Evolutionary conservation across 2,888 invertebrate genomes (phyloP), one percentile per base, ranked within the genome.

Genomic region (Cheilosia vernalis): DNA sequence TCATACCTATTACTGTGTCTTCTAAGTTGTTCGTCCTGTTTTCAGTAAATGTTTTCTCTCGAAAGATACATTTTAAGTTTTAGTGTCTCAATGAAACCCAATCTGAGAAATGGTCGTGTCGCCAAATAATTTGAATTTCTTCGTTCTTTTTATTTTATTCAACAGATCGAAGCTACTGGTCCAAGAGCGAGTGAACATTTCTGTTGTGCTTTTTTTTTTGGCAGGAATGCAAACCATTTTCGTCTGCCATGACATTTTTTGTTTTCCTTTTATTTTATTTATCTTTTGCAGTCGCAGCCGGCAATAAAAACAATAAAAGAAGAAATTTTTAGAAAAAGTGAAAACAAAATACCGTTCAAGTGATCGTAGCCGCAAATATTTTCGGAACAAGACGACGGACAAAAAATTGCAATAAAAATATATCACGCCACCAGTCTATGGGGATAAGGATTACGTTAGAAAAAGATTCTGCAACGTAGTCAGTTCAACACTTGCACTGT

Each of bases 61-160:
- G 17, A 69, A 72, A 77, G 64, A 72, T 72, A 83, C 60, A 60
- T 66, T 77, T 64, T 30, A 30, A 30, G 30, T 9, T 30, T 30
- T 15, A 81, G 69, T 40, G 63, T 56, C 64, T 79, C 80, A 69
- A 80, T 84, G 84, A 80, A 80, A 84, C 55, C 47, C 44, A 84
- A 80, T 84, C 69, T 74, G 74, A 58, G 63, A 82, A 84, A 79
- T 84, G 84, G 84, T 74, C 69, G 70, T 84, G 80, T 76, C 84
- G 80, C 70, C 69, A 51, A 84, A n/a, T 49, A 5, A 24, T 15
- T 24, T 55, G 27, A 53, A 21, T 44, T 51, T 49, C 15, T 30
- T 27, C 6, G 27, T 27, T 27, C 0, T 0, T 13, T 64, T 24
- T 27, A 6, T 27, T 24, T 63, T 63, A 61, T 27, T 60, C 66